These are phyloP conservation scores for Embidobia sp. DNA, from an alignment of 2,888 invertebrate genomes.

Conservation along the genomic window DNA sequence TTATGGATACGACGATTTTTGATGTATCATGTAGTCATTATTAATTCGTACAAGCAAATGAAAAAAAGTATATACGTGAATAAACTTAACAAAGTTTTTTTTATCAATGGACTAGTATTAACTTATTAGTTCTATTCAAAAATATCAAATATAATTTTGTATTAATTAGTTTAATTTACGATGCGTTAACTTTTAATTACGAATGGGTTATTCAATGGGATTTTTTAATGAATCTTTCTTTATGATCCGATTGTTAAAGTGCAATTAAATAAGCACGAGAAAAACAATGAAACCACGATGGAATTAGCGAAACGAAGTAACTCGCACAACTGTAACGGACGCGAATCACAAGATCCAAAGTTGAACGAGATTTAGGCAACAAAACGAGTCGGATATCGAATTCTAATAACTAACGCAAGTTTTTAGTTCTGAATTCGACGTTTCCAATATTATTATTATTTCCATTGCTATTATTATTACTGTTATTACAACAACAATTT, in stretches of 20 bases:
- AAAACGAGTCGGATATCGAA: slow-evolving; percentile 23
- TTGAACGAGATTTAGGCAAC: slow-evolving; percentile 9
- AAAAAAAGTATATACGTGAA: no score
- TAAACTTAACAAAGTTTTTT: no score
- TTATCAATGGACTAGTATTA: no score
- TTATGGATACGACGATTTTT: no score
- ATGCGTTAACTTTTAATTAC: no score
- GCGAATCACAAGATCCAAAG: slow-evolving; percentile 22
- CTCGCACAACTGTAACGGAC: slow-evolving; percentile 13
- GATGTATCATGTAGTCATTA: no score
- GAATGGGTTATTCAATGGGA: background rate
- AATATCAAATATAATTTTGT: no score
- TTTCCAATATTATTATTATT: background rate
- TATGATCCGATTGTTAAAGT: slow-evolving; percentile 5
- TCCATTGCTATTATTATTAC: background rate
- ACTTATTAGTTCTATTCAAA: no score
- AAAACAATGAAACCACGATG: slow-evolving; percentile 11
- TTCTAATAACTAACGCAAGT: slow-evolving; percentile 29
- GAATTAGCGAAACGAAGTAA: slow-evolving; percentile 29
- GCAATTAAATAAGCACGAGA: slow-evolving; percentile 24
- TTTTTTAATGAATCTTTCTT: slow-evolving; percentile 29
- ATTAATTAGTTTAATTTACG: no score
- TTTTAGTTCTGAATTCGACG: background rate
- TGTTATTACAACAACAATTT: background rate
- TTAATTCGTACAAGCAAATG: no score